Base-by-base conservation (phyloP, 2,797 vertebrate genomes). In the Sebastes cheni region DNA sequence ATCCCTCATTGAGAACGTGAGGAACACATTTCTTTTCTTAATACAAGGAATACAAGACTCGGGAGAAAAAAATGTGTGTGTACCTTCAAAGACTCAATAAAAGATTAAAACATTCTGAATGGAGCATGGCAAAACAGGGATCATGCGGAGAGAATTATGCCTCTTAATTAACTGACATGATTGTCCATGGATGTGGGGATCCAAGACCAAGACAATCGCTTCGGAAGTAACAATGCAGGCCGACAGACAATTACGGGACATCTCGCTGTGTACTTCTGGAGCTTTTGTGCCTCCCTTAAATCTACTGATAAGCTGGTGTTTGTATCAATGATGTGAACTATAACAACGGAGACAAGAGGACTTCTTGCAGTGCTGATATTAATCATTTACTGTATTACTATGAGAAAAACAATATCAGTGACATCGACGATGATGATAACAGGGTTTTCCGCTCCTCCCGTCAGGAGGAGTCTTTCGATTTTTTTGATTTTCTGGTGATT, bases 351-450 rank as follows among this genome's bases (percentile, higher is more conserved):
- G 87, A 92, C 61, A 67, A 82, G 62, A 89, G 90, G 91, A 93
- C 89, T 82, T 86, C 82, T 89, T 81, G 86, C 92, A 94, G 94
- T 92, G 91, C 90, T 92, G 94, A 95, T 95, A 93, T 93, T 95
- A 95, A 95, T 94, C 90, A 94, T 93, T 94, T 90, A 91, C 91
- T 92, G 92, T 95, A 92, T 93, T 90, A 94, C 85, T 90, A 94
- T 93, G 91, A 94, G 78, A 93, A 94, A 93, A 93, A 88, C 86
- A 90, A 92, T 92, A 93, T 90, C 92, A 91, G 89, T 91, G 92
- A 92, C 90, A 91, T 94, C 81, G 87, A 92, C 52, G 52, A 54
- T 92, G 91, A 94, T 94, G 92, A 96, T 91, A 94, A 96, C 95
- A 96, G 96, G 95, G 95, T 96, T 96, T 91, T 92, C 80, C 75